Base-by-base conservation (phyloP, 2,797 vertebrate species). In the Passerculus sandwichensis region DNA sequence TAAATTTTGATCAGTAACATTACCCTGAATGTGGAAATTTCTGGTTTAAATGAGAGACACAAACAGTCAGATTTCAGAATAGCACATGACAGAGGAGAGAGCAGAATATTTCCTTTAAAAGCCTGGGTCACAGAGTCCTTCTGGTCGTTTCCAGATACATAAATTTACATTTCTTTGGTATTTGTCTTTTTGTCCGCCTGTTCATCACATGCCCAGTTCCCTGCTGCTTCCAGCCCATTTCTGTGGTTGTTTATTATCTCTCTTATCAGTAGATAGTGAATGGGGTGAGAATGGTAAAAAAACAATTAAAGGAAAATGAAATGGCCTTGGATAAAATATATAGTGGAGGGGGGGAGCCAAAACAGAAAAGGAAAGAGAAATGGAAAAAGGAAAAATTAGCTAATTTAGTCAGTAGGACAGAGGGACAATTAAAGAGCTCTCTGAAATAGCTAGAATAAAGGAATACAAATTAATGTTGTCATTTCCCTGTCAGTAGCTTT, bases 281-380 rank as follows among this genome's bases (percentile, higher is more conserved):
- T 60, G 26, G 32, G 16, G 12, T 66, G n/a, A 29, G 42, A 87
- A 66, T 27, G 25, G 19, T 32, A 80, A 38, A 89, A 89, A 10
- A 87, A 26, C 17, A 74, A 44, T 69, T 61, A 83, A 56, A 83
- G 10, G 29, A 92, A 87, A 94, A 72, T 40, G 8, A 93, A 93
- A 60, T 51, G 7, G 22, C 15, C 23, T 75, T 48, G 18, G 15
- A 67, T 70, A 75, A 88, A 82, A 45, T 6, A 32, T 34, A 57
- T 23, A 9, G 6, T 23, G 4, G 16, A 3, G 17, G 8, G 6
- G 21, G 15, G 15, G 30, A 61, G 6, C 0, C 6, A 42, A 54
- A 30, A 74, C 3, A 57, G 25, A 70, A 32, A 65, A 54, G 18
- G 4, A 61, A 50, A 89, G 14, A 47, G 10, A n/a, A 38, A 51